A percentile compares a stretch with the other conserved stretches of the same genome.
phyloP scores from a whole-genome alignment of 2,113 vertebrate species.

The Cairina moschata region DNA sequence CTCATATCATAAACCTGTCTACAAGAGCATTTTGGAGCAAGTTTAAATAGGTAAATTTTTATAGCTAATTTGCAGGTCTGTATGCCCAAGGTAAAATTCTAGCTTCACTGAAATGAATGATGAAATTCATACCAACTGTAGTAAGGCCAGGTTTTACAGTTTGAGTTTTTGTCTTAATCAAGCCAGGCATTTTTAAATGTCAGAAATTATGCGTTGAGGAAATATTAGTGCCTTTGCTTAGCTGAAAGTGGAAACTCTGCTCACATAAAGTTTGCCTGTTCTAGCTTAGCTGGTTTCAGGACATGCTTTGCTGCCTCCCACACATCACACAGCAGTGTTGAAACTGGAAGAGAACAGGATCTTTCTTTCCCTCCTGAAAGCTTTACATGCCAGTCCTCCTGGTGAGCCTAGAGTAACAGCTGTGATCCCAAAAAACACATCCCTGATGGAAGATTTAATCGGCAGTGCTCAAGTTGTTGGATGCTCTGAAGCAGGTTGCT shows the following conservation, averaged over 20 bases:
- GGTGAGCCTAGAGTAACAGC: background rate
- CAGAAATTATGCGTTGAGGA: conserved; percentile 17
- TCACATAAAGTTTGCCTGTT: background rate
- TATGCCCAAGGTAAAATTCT: background rate
- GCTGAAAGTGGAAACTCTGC: background rate
- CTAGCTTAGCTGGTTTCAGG: background rate
- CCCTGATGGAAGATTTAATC: background rate
- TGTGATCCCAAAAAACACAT: background rate
- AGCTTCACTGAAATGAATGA: background rate
- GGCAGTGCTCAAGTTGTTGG: background rate
- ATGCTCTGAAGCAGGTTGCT: background rate
- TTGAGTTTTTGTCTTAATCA: background rate
- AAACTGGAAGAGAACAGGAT: background rate
- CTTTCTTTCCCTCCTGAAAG: background rate
- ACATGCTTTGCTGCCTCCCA: conserved; percentile 10
- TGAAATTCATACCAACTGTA: background rate
- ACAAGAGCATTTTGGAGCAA: background rate
- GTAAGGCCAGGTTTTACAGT: background rate
- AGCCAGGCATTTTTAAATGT: background rate
- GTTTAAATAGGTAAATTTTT: background rate
- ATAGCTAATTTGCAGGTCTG: background rate
- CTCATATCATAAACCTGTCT: background rate
- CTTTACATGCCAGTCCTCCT: background rate
- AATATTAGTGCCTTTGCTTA: background rate
- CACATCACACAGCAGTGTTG: background rate